Base-by-base conservation (phyloP, 2,113 vertebrate genomes). In the Lagopus leucura region DNA sequence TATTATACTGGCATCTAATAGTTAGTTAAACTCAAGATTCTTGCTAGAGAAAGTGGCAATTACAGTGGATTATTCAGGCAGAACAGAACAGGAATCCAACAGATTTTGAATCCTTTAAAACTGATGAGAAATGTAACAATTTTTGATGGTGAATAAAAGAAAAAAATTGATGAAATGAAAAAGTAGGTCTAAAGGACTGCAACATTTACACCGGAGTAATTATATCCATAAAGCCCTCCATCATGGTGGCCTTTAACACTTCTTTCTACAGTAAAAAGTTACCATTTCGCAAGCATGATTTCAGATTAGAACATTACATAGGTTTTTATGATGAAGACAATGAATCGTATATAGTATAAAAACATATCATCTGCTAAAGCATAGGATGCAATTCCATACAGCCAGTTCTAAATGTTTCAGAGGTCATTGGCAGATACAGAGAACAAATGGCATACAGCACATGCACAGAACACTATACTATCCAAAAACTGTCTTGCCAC, bases 391-490 rank as follows among this genome's bases (percentile, higher is more conserved):
- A 32, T 6, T 87, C 7, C 14, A 22, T 38, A 55, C 6, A 86
- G 25, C 4, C 21, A 43, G 18, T 57, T 61, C n/a, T n/a, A 60
- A 50, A 38, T 12, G 2, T 79, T 93, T 90, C 57, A 83, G 69
- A 32, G 20, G 19, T 73, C 67, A 45, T 1, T 10, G 43, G n/a
- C 14, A 58, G 36, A 55, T 18, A 80, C 10, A 70, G 22, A 88
- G 11, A 57, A 58, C 4, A 88, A 89, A 76, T 4, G 7, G 2
- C 18, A 65, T 15, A 65, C 4, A 48, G 13, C 8, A 45, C 0
- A 0, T 50, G 19, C 0, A 0, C 22, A 58, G 42, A n/a, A 58
- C 80, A 67, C 2, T 73, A 2, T 15, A 36, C 13, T 43, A 25
- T 18, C 42, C 36, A 25, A 21, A 19, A 52, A 22, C 17, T 52